phyloP scores from a whole-genome alignment of 2,888 invertebrate genomes.

The Lithophane socia region DNA sequence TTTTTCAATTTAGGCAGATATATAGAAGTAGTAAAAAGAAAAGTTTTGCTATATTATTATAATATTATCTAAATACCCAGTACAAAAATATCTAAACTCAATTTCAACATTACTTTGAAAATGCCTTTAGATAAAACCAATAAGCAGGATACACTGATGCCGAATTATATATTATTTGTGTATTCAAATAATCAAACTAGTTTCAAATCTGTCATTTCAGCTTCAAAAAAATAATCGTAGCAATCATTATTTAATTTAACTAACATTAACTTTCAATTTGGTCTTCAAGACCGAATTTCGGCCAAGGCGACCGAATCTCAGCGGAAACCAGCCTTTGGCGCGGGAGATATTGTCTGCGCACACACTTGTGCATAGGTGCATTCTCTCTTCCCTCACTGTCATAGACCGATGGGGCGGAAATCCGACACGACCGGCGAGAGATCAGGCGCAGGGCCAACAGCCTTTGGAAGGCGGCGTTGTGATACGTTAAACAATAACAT shows the following conservation, averaged over 20 bases:
- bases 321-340: no score
- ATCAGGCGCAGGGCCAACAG: no score
- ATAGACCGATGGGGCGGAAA: no score
- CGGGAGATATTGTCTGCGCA: no score
- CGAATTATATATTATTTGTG: slow-evolving; percentile 6
- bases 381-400: no score
- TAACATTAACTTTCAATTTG: no score
- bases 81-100: slow-evolving; percentile 2
- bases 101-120: slow-evolving; percentile 10
- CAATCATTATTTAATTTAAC: neutral
- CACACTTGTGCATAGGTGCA: no score
- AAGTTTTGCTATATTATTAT: neutral
- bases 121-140: neutral
- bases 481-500: neutral
- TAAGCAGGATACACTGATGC: slow-evolving; percentile 48
- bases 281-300: no score
- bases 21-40: neutral
- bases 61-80: slow-evolving; percentile 8
- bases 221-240: neutral
- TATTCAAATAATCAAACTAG: neutral
- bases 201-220: neutral
- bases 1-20: neutral
- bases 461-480: no score
- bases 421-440: no score
- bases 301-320: no score